Base-by-base conservation (phyloP, 2,113 vertebrate species). In the Austrofundulus limnaeus region DNA sequence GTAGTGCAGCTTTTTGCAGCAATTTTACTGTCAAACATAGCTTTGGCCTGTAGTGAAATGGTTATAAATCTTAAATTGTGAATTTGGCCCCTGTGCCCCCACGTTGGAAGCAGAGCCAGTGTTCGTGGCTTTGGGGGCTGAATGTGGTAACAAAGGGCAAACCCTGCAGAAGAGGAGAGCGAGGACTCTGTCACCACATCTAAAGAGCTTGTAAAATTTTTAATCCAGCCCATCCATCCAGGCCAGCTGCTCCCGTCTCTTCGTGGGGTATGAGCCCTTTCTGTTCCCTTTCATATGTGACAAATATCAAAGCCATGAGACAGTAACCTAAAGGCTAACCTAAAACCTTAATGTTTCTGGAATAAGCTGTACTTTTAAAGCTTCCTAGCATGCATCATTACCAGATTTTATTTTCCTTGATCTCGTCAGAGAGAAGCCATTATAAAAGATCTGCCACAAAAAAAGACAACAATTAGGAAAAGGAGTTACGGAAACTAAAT, bases 61-160 rank as follows among this genome's bases (percentile, higher is more conserved):
- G n/a, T n/a, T n/a, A n/a, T n/a, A n/a, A n/a, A n/a, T n/a, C n/a
- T n/a, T n/a, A n/a, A n/a, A n/a, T n/a, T n/a, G n/a, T n/a, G n/a
- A n/a, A n/a, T n/a, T n/a, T n/a, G n/a, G n/a, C 28, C 24, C 41
- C 3, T 64, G 20, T 56, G 23, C 46, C 31, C 73, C 31, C 54
- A 59, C 20, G 47, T 17, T 61, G 60, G 24, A 72, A 70, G 50
- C 52, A 16, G 6, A 50, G 46, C 65, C 59, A 56, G 23, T 13
- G 46, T 66, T 42, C 79, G 74, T 78, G 75, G 77, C 48, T 70
- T 78, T 62, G 51, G 12, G 39, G 57, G 54, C 48, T 77, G 20
- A 73, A 43, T 76, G 73, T 80, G 77, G 81, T 62, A 52, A 68
- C 24, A 68, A 80, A 76, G 66, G 69, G 60, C 81, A 83, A 69